Evolutionary conservation across 2,797 vertebrate genomes (phyloP).

Genomic region (Sebastes paucispinis): DNA sequence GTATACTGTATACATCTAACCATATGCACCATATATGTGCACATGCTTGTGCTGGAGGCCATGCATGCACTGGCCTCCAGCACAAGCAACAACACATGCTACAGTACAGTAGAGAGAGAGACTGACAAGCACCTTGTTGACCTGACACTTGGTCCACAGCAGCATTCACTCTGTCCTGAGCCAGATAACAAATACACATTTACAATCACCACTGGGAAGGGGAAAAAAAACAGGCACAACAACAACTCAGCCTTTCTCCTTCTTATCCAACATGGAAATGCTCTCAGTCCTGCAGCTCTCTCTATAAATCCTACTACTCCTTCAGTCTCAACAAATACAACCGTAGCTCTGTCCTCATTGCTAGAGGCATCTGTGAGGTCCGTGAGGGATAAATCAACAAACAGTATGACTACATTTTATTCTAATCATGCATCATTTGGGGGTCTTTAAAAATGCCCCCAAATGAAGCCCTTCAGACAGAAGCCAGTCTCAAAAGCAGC

Average conservation of each 20-base stretch:
- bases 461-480: background rate
- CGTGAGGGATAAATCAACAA: background rate
- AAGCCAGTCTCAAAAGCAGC: background rate
- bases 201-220: background rate
- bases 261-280: background rate
- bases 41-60: no score
- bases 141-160: background rate
- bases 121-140: slow-evolving; percentile 2
- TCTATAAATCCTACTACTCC: background rate
- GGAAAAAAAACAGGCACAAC: background rate
- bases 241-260: background rate
- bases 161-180: background rate
- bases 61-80: background rate
- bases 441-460: background rate
- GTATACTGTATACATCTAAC: background rate
- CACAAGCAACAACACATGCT: background rate
- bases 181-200: background rate
- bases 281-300: background rate
- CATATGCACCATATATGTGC: no score
- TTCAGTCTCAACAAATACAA: background rate
- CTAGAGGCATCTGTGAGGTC: background rate
- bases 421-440: no score
- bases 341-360: background rate
- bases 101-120: background rate
- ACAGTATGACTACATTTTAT: background rate